A percentile compares a stretch with the other conserved stretches of the same genome.
These are phyloP conservation scores for Ciona savignyi DNA, from an alignment of 23 tunicate species.

Conservation along the genomic window DNA sequence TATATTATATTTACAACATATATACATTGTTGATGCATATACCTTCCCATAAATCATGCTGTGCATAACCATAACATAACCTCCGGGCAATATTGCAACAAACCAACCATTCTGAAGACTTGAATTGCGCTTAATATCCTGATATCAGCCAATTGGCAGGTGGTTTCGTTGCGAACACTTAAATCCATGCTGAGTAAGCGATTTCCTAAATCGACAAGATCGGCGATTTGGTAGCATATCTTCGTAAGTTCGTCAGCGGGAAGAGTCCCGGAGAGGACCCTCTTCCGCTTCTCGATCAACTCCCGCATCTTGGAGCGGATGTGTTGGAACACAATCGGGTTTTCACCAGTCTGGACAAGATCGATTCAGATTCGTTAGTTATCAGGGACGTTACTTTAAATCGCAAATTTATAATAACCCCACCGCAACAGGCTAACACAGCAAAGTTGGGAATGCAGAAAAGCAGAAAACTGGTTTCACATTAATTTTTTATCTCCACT, in stretches of 20 bases:
- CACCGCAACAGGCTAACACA: too few relatives aligned
- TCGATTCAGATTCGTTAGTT: too few relatives aligned
- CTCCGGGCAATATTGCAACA: too few relatives aligned
- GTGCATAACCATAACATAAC: too few relatives aligned
- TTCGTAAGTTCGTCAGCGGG: constrained; percentile 60
- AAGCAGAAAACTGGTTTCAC: too few relatives aligned
- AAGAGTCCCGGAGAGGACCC: constrained; percentile 87
- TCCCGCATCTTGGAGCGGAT: constrained; percentile 59
- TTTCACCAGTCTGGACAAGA: constrained; percentile 24
- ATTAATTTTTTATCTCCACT: too few relatives aligned
- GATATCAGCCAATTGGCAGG: constrained; percentile 62
- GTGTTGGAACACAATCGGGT: constrained; percentile 15
- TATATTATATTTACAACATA: too few relatives aligned
- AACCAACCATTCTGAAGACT: constrained; percentile 63
- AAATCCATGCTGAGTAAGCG: constrained; percentile 59
- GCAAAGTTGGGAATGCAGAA: too few relatives aligned
- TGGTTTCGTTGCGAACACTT: constrained; percentile 50
- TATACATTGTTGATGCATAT: too few relatives aligned
- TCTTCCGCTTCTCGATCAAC: constrained; percentile 63
- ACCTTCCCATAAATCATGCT: too few relatives aligned
- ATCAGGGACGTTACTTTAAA: too few relatives aligned
- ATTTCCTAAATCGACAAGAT: constrained; percentile 84
- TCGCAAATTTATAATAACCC: too few relatives aligned
- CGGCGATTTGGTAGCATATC: constrained; percentile 68
- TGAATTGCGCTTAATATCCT: constrained; percentile 50